These are phyloP conservation scores for Rhamphomyia laevipes DNA, from an alignment of 2,888 invertebrate genomes.

Conservation along the genomic window DNA sequence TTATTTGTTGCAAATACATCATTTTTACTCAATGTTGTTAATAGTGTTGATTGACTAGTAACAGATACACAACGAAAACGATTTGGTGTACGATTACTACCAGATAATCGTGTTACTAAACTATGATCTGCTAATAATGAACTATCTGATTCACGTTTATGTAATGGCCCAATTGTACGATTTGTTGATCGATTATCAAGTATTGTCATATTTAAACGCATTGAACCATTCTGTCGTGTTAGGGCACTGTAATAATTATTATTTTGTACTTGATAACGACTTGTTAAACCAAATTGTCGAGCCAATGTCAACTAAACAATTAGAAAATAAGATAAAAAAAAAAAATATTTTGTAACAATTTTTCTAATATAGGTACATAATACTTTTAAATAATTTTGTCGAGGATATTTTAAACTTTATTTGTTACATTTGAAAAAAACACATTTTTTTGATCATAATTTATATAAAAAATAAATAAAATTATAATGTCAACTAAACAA, in stretches of 20 bases:
- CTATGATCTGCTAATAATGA: slow-evolving; percentile 33
- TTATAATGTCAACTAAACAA: slow-evolving; percentile 27
- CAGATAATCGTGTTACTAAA: slow-evolving; percentile 30
- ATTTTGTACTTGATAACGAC: slow-evolving; percentile 27
- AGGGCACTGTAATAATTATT: slow-evolving; percentile 32
- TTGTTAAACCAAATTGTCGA: slow-evolving; percentile 30
- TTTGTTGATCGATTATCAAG: slow-evolving; percentile 30
- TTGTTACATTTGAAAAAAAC: too few species aligned
- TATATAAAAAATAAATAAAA: not conserved
- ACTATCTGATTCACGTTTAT: slow-evolving; percentile 33
- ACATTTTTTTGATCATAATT: not conserved
- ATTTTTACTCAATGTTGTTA: slow-evolving; percentile 26
- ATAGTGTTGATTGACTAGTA: slow-evolving; percentile 29
- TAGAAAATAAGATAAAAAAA: not conserved
- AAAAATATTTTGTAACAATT: not conserved
- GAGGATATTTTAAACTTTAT: too few species aligned
- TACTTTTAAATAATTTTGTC: too few species aligned
- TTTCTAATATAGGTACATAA: not conserved
- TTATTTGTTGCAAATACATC: slow-evolving; percentile 23
- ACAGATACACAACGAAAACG: slow-evolving; percentile 28
- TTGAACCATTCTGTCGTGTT: slow-evolving; percentile 32
- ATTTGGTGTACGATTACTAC: slow-evolving; percentile 25
- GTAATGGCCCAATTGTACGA: slow-evolving; percentile 30
- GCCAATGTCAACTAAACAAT: slow-evolving; percentile 30
- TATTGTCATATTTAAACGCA: slow-evolving; percentile 33